A percentile compares a stretch with the other conserved stretches of the same genome.
Evolutionary conservation across 2,797 vertebrate genomes (phyloP).

Genomic region (Sebastes kiyomatsui): DNA sequence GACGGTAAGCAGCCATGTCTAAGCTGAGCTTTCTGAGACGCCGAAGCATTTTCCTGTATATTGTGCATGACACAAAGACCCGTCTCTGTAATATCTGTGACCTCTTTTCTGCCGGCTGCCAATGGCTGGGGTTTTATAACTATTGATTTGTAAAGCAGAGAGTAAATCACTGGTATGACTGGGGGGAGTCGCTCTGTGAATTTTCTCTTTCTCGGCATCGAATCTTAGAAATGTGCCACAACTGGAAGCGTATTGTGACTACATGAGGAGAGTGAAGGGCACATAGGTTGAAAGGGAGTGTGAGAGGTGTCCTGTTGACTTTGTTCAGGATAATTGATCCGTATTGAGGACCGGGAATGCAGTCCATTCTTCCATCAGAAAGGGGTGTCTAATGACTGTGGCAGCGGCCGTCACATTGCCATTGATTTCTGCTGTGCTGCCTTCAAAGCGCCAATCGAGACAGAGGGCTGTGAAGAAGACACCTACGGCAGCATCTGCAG

Average conservation of each 20-base stretch:
- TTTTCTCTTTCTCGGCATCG: neutral
- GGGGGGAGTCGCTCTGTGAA: constrained; percentile 6
- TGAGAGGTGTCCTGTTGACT: constrained; percentile 13
- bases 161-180: constrained; percentile 23
- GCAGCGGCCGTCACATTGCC: constrained; percentile 40
- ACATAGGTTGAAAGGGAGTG: neutral
- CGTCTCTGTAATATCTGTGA: constrained; percentile 41
- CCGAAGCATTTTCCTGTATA: constrained; percentile 6
- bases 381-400: constrained; percentile 51
- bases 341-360: constrained; percentile 7
- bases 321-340: constrained; percentile 37
- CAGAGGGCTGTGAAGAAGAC: constrained; percentile 26
- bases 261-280: neutral
- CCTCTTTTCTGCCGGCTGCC: constrained; percentile 41
- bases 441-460: constrained; percentile 38
- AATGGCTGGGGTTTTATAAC: constrained; percentile 28
- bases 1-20: constrained; percentile 38
- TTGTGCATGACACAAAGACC: constrained; percentile 35
- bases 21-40: constrained; percentile 21
- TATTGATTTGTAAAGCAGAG: constrained; percentile 59
- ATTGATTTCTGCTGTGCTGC: constrained; percentile 60
- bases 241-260: neutral
- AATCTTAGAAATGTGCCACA: neutral
- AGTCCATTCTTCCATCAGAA: constrained; percentile 56
- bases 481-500: constrained; percentile 22